These are phyloP conservation scores for Agriopis aurantiaria DNA, from an alignment of 2,888 invertebrate genomes.

Conservation along the genomic window DNA sequence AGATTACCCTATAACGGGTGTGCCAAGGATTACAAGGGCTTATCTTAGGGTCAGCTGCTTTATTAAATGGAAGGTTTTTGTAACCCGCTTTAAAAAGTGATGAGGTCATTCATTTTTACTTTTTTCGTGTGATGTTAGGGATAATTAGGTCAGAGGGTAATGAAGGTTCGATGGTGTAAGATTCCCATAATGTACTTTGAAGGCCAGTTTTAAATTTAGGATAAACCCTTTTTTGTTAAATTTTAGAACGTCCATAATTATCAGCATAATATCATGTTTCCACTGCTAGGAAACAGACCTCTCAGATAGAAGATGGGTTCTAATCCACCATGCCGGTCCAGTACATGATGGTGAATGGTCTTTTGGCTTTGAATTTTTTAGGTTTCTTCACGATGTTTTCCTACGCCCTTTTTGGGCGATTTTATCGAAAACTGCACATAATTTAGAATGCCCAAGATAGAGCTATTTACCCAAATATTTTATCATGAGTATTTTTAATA, in stretches of 20 bases:
- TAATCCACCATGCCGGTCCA: too few relatives aligned
- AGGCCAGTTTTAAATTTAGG: not conserved
- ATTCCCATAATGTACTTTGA: slow-evolving; percentile 3
- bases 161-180: slow-evolving; percentile 16
- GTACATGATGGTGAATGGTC: too few relatives aligned
- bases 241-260: not conserved
- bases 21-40: slow-evolving; percentile 50
- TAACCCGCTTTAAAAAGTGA: slow-evolving; percentile 38
- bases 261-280: not conserved
- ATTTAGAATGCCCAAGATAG: too few relatives aligned
- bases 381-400: too few relatives aligned
- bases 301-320: too few relatives aligned
- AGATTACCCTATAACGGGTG: slow-evolving; percentile 53
- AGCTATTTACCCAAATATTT: too few relatives aligned
- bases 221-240: not conserved
- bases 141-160: slow-evolving; percentile 27
- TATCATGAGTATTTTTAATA: too few relatives aligned
- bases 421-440: too few relatives aligned
- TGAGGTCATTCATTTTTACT: slow-evolving; percentile 35
- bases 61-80: slow-evolving; percentile 49
- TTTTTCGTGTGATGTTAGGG: slow-evolving; percentile 27
- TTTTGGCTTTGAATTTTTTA: too few relatives aligned
- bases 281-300: not conserved
- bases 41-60: slow-evolving; percentile 54
- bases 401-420: too few relatives aligned